phyloP scores from a whole-genome alignment of 2,113 vertebrate species.

The Poecilia latipinna region DNA sequence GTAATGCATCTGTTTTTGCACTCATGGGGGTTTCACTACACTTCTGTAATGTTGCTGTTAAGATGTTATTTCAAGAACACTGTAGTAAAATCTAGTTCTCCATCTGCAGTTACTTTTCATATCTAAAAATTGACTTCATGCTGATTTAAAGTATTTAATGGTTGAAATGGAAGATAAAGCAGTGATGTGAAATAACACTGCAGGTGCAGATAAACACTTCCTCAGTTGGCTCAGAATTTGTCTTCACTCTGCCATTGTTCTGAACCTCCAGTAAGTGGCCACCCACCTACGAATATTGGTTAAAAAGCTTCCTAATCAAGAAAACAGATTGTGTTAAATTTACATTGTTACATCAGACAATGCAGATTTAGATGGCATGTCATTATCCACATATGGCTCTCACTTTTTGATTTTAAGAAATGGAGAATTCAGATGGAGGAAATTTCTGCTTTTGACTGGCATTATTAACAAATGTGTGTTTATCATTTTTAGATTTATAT shows the following conservation, averaged over 20 bases:
- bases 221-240: background rate
- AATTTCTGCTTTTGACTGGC: background rate
- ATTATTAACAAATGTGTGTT: background rate
- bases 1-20: background rate
- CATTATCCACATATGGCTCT: background rate
- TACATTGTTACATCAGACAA: background rate
- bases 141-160: too few species aligned
- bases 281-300: too few species aligned
- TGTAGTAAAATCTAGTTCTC: too few species aligned
- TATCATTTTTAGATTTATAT: too few species aligned
- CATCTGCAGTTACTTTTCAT: background rate
- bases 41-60: background rate
- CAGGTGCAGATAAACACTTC: background rate
- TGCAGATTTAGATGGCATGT: background rate
- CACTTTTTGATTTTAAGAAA: background rate
- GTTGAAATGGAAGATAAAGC: too few species aligned
- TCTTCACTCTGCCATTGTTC: too few species aligned
- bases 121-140: background rate
- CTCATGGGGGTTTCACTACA: background rate
- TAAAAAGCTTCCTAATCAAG: too few species aligned
- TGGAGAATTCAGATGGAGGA: background rate
- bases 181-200: background rate
- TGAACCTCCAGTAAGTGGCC: too few species aligned
- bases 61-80: background rate
- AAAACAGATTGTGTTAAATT: background rate